phyloP scores from a whole-genome alignment of 2,797 vertebrate species.

The Platyrinchus mystaceus region DNA sequence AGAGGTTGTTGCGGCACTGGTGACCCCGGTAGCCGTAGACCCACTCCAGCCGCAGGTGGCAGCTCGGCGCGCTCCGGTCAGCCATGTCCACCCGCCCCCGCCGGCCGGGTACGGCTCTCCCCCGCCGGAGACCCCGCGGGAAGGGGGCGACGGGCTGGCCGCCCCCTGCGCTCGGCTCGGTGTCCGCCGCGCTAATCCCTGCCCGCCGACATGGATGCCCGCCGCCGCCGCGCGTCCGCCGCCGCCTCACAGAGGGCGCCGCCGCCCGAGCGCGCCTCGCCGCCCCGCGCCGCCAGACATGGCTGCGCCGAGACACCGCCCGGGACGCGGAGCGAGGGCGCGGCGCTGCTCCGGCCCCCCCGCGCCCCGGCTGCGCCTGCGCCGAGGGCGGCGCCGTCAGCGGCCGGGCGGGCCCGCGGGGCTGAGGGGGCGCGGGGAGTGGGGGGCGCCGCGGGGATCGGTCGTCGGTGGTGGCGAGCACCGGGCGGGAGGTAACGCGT shows the following conservation, averaged over 20 bases:
- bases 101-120: slow-evolving; percentile 59
- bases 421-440: neutral
- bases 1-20: slow-evolving; percentile 99
- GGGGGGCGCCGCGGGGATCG: neutral
- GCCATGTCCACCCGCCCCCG: slow-evolving; percentile 83
- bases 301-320: slow-evolving; percentile 13
- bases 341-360: neutral
- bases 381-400: neutral
- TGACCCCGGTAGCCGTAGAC: slow-evolving; percentile 98
- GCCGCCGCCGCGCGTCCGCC: slow-evolving; percentile 26
- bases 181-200: slow-evolving; percentile 17
- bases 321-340: slow-evolving; percentile 52
- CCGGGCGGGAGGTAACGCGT: too few relatives aligned
- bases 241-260: slow-evolving; percentile 59
- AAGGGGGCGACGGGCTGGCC: neutral
- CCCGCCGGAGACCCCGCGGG: neutral
- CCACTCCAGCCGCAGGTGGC: slow-evolving; percentile 98
- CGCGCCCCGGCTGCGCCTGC: slow-evolving; percentile 25
- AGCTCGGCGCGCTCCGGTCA: slow-evolving; percentile 95
- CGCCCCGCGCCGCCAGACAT: slow-evolving; percentile 18
- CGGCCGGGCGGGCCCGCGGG: neutral
- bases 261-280: slow-evolving; percentile 11
- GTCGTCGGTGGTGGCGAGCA: too few relatives aligned
- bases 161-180: neutral
- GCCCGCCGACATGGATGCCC: slow-evolving; percentile 31